A percentile compares a stretch with the other conserved stretches of the same genome.
Evolutionary conservation across 1,140 invertebrate species (phyloP).

Genomic region (Probaryconus sp.): DNA sequence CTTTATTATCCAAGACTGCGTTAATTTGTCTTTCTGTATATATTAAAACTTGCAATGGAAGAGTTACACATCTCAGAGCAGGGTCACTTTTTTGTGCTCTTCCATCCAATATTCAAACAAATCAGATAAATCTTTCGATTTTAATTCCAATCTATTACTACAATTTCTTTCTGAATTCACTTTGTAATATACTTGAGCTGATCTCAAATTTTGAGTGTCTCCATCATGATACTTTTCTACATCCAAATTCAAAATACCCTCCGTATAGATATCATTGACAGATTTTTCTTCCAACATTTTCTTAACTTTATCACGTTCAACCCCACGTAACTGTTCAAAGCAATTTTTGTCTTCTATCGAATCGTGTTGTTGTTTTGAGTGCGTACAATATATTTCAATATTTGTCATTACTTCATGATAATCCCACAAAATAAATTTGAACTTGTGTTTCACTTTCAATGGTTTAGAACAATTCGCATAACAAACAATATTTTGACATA

Average conservation of each 20-base stretch:
- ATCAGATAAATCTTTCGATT: slow-evolving; percentile 38
- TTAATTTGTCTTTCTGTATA: slow-evolving; percentile 28
- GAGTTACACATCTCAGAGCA: slow-evolving; percentile 1
- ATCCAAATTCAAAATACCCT: slow-evolving; percentile 1
- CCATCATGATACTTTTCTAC: slow-evolving; percentile 18
- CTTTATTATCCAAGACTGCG: slow-evolving; percentile 2
- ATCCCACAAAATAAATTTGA: slow-evolving; percentile 7
- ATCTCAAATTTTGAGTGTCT: slow-evolving; percentile 17
- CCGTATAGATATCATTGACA: background rate
- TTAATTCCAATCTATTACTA: slow-evolving; percentile 11
- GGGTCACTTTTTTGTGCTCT: slow-evolving; percentile 12
- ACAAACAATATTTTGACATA: background rate
- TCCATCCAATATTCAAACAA: slow-evolving; percentile 25
- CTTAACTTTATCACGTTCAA: slow-evolving; percentile 10
- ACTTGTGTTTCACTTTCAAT: background rate
- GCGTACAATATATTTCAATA: background rate
- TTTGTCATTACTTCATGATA: background rate
- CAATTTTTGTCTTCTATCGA: background rate
- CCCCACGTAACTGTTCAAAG: slow-evolving; percentile 6
- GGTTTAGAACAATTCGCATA: slow-evolving; percentile 17
- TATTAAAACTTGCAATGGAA: slow-evolving; percentile 24
- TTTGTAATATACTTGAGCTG: slow-evolving; percentile 9
- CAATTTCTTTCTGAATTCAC: slow-evolving; percentile 33
- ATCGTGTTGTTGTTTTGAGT: background rate
- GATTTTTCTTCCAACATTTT: background rate